phyloP scores from a whole-genome alignment of 2,888 invertebrate genomes.

The Rhamphomyia laevipes region DNA sequence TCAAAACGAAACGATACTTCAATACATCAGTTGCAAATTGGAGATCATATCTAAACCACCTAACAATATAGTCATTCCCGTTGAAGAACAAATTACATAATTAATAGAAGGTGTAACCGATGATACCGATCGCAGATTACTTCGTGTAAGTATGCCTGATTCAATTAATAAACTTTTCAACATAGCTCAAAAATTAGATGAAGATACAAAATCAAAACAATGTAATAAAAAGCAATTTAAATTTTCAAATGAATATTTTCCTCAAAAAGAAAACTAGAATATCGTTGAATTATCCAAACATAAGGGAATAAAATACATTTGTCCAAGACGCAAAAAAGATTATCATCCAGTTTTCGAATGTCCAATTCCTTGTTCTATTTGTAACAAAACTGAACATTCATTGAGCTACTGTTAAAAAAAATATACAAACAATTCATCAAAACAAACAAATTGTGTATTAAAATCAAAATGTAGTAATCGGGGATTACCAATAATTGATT shows the following conservation, averaged over 20 bases:
- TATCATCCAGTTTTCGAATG: background rate
- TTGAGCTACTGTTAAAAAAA: background rate
- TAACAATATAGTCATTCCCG: background rate
- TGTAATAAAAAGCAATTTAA: too few species aligned
- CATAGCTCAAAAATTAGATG: background rate
- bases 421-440: too few species aligned
- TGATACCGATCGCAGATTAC: background rate
- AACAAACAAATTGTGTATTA: too few species aligned
- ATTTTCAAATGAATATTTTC: too few species aligned
- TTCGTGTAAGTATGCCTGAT: background rate
- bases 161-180: background rate
- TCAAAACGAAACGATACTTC: background rate
- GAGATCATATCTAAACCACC: background rate
- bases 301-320: background rate
- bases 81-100: background rate
- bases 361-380: background rate
- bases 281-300: background rate
- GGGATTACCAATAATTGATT: too few species aligned
- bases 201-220: background rate
- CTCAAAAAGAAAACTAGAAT: too few species aligned
- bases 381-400: background rate
- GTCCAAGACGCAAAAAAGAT: background rate
- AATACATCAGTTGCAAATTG: background rate
- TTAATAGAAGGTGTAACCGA: background rate
- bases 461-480: too few species aligned